Evolutionary conservation across 2,797 vertebrate species (phyloP).

Genomic region (Sebastes hubbsi): DNA sequence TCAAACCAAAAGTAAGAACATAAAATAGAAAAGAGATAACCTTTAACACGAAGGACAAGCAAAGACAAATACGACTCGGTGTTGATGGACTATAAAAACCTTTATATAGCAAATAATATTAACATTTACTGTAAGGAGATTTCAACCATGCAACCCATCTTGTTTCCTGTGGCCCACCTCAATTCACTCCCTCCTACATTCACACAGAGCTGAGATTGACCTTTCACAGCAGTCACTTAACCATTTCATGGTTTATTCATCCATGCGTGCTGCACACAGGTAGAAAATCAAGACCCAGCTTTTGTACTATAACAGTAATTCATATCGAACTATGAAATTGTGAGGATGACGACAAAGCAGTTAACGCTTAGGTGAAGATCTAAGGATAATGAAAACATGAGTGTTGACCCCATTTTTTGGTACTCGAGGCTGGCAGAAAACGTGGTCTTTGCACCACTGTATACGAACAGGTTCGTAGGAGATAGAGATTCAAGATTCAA

Average conservation of each 20-base stretch:
- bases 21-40: neutral
- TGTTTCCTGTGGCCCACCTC: neutral
- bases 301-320: slow-evolving; percentile 16
- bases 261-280: slow-evolving; percentile 7
- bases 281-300: slow-evolving; percentile 11
- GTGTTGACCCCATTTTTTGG: neutral
- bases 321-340: slow-evolving; percentile 21
- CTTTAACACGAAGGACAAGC: neutral
- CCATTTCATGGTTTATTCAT: slow-evolving; percentile 38
- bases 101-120: neutral
- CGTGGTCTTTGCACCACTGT: neutral
- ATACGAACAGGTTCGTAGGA: neutral
- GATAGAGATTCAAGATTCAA: too few relatives aligned
- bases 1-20: neutral
- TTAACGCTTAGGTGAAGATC: neutral
- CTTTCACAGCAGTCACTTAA: slow-evolving; percentile 34
- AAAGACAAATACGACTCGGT: neutral
- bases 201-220: slow-evolving; percentile 34
- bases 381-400: slow-evolving; percentile 1
- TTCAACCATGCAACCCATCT: neutral
- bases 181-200: neutral
- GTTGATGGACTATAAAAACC: slow-evolving; percentile 1
- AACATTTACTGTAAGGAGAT: slow-evolving; percentile 2
- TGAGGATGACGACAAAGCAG: neutral
- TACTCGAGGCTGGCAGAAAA: neutral